These are phyloP conservation scores for Acanthosepion lycidas DNA, from an alignment of 2,888 invertebrate species.

Conservation along the genomic window DNA sequence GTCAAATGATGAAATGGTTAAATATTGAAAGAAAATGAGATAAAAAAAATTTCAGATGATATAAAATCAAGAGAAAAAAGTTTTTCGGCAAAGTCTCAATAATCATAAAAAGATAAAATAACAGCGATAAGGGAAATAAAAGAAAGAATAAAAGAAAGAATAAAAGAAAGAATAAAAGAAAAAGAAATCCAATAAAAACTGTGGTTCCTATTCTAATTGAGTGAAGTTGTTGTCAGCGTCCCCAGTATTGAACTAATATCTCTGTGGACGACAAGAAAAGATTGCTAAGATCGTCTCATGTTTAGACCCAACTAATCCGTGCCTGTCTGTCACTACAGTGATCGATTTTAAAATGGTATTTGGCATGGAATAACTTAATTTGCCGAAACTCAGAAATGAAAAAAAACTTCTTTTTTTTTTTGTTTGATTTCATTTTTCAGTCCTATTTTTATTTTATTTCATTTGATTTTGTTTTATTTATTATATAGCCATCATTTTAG, in stretches of 20 bases:
- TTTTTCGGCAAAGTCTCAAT: too few relatives aligned
- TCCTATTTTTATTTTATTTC: too few relatives aligned
- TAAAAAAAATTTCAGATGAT: too few relatives aligned
- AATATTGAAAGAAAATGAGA: too few relatives aligned
- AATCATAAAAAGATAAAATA: background rate
- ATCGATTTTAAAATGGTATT: conserved; percentile 33
- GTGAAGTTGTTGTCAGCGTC: conserved; percentile 12
- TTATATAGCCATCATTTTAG: background rate
- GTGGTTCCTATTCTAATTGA: background rate
- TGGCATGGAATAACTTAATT: conserved; percentile 33
- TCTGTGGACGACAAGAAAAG: background rate
- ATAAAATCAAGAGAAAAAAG: too few relatives aligned
- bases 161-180: background rate
- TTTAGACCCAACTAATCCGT: conserved; percentile 14
- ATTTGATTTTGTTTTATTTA: background rate
- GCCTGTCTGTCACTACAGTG: conserved; percentile 13
- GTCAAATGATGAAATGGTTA: too few relatives aligned
- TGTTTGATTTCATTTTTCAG: too few relatives aligned
- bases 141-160: background rate
- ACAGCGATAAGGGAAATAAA: background rate
- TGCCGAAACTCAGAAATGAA: background rate
- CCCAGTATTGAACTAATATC: conserved; percentile 33
- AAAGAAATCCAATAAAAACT: background rate
- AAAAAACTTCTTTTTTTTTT: background rate
- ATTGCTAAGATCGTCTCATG: background rate